phyloP scores from a whole-genome alignment of 2,888 invertebrate genomes.

The Amphiduros pacificus region DNA sequence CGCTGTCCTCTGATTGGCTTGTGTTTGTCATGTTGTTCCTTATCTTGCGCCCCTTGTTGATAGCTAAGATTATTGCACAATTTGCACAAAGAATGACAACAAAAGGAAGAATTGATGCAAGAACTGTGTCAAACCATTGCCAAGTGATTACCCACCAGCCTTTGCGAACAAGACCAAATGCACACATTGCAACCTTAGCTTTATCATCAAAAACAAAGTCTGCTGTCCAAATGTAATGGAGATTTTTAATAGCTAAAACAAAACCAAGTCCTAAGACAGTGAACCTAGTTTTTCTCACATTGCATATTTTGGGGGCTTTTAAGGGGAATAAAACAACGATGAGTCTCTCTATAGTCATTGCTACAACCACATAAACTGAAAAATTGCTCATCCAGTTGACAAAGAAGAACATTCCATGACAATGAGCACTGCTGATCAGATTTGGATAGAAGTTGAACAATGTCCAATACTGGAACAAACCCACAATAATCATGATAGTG shows the following conservation, averaged over 20 bases:
- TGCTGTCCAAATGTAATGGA: background rate
- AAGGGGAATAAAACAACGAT: background rate
- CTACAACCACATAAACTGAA: background rate
- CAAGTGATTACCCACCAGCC: background rate
- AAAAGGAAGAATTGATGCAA: background rate
- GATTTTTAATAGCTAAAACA: background rate
- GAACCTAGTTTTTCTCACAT: background rate
- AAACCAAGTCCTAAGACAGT: background rate
- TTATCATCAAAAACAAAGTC: background rate
- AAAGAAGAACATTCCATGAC: conserved; percentile 1
- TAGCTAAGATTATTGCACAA: no score
- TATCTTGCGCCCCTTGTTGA: no score
- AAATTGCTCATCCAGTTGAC: background rate
- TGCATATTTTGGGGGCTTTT: background rate
- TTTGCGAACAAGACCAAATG: background rate
- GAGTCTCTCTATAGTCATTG: background rate
- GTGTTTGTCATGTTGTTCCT: no score
- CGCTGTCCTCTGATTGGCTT: no score
- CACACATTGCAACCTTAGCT: background rate
- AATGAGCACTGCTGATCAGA: background rate
- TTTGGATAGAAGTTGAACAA: background rate
- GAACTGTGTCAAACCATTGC: conserved; percentile 1
- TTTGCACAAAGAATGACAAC: background rate
- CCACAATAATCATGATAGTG: background rate
- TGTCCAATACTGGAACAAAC: background rate